A percentile compares a stretch with the other conserved stretches of the same genome.
phyloP scores from a whole-genome alignment of 2,113 vertebrate genomes.

The Copsychus sechellarum region DNA sequence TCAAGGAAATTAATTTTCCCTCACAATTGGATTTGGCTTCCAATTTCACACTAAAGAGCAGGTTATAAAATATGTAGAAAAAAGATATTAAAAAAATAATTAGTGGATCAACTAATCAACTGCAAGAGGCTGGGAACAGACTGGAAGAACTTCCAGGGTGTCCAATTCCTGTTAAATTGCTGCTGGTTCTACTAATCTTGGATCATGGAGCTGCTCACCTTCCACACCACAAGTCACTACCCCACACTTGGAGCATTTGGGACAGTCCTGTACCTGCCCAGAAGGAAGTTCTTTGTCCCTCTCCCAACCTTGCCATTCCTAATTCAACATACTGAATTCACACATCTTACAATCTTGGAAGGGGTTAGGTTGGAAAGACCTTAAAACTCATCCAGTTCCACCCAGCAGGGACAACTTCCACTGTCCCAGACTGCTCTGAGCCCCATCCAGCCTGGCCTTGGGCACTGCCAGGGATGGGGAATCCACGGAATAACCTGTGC shows the following conservation, averaged over 20 bases:
- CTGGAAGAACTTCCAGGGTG: not conserved
- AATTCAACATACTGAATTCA: not conserved
- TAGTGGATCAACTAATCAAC: not conserved
- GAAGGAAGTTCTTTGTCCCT: not conserved
- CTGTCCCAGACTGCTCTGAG: not conserved
- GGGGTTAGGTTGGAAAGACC: not conserved
- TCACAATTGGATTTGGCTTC: slow-evolving; percentile 57
- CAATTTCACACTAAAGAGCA: slow-evolving; percentile 24
- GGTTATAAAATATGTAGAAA: slow-evolving; percentile 31
- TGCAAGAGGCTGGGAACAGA: not conserved
- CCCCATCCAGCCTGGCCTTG: not conserved
- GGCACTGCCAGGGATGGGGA: not conserved
- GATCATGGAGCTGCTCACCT: not conserved
- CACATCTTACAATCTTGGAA: not conserved
- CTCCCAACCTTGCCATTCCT: not conserved
- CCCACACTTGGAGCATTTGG: accelerated
- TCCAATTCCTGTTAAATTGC: not conserved
- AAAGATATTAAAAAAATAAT: slow-evolving; percentile 44
- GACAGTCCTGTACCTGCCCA: not conserved
- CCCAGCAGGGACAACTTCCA: not conserved
- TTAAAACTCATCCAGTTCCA: accelerated
- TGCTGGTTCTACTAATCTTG: not conserved
- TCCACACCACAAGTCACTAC: not conserved
- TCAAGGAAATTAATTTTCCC: slow-evolving; percentile 53
- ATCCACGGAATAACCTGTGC: not conserved